Conservation (phyloP, 64 coral and sea anemone species). For the Pocillopora verrucosa region DNA sequence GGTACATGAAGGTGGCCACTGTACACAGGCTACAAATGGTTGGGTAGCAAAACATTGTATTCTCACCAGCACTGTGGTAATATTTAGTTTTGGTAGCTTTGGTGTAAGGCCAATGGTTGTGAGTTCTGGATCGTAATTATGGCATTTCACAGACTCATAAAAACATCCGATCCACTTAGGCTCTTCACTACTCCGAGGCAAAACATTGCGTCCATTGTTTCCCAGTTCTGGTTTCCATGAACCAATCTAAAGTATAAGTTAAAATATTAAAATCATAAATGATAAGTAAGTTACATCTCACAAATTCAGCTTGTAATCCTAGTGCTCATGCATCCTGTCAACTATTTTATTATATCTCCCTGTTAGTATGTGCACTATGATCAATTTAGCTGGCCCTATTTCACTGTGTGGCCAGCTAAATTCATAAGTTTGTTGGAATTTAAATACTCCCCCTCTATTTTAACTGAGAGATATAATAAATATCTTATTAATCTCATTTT, state of each 20-base stretch:
- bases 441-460: no score
- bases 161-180: slow-evolving; percentile 44
- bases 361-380: no score
- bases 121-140: slow-evolving; percentile 55
- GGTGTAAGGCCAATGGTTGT: background rate
- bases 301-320: background rate
- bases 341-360: background rate
- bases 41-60: background rate
- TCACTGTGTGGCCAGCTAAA: no score
- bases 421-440: no score
- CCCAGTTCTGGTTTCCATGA: slow-evolving; percentile 41
- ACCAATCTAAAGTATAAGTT: background rate
- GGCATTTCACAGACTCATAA: slow-evolving; percentile 51
- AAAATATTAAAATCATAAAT: background rate
- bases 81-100: background rate
- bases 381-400: no score
- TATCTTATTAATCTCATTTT: no score
- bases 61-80: slow-evolving; percentile 57
- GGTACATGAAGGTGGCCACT: background rate
- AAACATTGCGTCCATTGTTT: background rate
- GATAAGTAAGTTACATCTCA: no score
- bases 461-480: no score
- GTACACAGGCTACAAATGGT: background rate
- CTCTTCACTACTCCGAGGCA: slow-evolving; percentile 18
- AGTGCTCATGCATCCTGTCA: background rate